Evolutionary conservation across 2,113 vertebrate genomes (phyloP).

Genomic region (Sminthopsis crassicaudata): DNA sequence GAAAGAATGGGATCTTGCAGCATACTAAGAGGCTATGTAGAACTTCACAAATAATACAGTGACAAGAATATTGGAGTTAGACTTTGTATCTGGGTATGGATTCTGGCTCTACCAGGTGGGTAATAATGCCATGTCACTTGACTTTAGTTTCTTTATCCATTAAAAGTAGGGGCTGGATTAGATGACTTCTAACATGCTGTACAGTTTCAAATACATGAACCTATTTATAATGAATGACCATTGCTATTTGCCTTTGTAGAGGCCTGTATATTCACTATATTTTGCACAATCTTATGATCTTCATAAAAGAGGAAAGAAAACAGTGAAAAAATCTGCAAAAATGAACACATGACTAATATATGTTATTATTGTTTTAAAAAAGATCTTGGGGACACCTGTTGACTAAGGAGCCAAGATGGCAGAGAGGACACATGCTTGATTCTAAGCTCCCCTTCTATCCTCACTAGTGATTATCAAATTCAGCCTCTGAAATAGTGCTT

Average conservation of each 20-base stretch:
- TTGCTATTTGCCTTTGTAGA: background rate
- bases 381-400: background rate
- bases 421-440: too few relatives aligned
- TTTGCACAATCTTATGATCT: background rate
- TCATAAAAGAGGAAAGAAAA: background rate
- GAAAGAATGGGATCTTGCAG: background rate
- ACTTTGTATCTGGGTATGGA: slow-evolving; percentile 15
- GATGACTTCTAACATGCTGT: background rate
- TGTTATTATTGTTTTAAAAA: background rate
- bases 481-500: too few relatives aligned
- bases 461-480: too few relatives aligned
- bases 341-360: background rate
- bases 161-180: background rate
- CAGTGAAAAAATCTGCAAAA: background rate
- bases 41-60: background rate
- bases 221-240: background rate
- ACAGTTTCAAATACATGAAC: background rate
- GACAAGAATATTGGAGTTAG: background rate
- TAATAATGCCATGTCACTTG: background rate
- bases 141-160: background rate
- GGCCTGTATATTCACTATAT: background rate
- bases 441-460: too few relatives aligned
- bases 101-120: background rate
- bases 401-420: too few relatives aligned
- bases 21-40: background rate